Base-by-base conservation (phyloP, 2,113 vertebrate genomes). In the Chlamydotis undulata region DNA sequence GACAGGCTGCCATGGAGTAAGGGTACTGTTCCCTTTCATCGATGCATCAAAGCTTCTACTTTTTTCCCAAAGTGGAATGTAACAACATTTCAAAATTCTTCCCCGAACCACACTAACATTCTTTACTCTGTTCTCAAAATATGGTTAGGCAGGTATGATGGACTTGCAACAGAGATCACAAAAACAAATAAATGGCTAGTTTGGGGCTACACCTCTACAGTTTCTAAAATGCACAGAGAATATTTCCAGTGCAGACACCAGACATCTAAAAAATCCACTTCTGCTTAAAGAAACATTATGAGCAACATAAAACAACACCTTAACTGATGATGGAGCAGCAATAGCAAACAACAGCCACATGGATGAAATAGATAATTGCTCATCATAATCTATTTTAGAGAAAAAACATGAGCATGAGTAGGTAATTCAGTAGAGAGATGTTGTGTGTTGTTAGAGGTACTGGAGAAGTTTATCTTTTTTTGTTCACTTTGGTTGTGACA, bases 21-120 rank as follows among this genome's bases (percentile, higher is more conserved):
- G 79, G 43, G 37, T 88, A 43, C 31, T 65, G 52, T 86, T 86
- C 82, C 21, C 49, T 95, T 96, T 96, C 90, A 93, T 83, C 13
- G 0, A n/a, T 0, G 8, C 33, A 94, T 96, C 90, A 96, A 96
- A 93, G 79, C 52, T 71, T n/a, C 57, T 53, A 3, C 16, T 61
- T 59, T 86, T n/a, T 17, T 18, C 19, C 43, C 29, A 24, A 67
- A 53, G 29, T 75, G 49, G 49, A 79, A 94, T 64, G 56, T 35
- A 91, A 82, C 56, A 26, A 79, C 57, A 57, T 76, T 79, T 93
- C 56, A 87, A 79, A 93, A 85, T 69, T 63, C 61, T 84, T 71
- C 75, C 17, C 43, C 15, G 84, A 93, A 84, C 69, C 43, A 53
- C 52, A 78, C 8, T 59, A 23, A 71, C 23, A 84, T 63, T 83